A percentile compares a stretch with the other conserved stretches of the same genome.
phyloP scores from a whole-genome alignment of 2,797 vertebrate species.

The Salarias fasciatus region DNA sequence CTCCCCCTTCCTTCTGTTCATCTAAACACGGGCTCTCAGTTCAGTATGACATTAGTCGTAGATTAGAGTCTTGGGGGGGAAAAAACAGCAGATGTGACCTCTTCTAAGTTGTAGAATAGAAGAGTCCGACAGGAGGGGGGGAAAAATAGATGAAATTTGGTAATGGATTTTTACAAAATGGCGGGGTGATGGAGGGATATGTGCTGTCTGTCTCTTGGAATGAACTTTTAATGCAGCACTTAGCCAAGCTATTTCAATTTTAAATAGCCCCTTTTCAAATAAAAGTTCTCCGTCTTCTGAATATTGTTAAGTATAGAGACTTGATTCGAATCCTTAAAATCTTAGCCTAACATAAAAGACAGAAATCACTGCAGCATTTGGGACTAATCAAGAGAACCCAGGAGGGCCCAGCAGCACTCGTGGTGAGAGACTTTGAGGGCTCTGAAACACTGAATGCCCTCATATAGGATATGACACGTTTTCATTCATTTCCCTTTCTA shows the following conservation, averaged over 20 bases:
- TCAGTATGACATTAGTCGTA: conserved; percentile 78
- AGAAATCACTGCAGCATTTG: conserved; percentile 11
- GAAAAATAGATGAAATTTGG: conserved; percentile 51
- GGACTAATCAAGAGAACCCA: conserved; percentile 18
- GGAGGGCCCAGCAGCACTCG: conserved; percentile 16
- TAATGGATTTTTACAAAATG: conserved; percentile 67
- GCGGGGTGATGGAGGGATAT: conserved; percentile 55
- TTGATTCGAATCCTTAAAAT: conserved; percentile 44
- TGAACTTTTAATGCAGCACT: conserved; percentile 72
- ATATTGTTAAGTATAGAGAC: conserved; percentile 35
- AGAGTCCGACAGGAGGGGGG: conserved; percentile 26
- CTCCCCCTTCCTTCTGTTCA: conserved; percentile 58
- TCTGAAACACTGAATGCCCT: conserved; percentile 15
- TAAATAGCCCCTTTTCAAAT: conserved; percentile 57
- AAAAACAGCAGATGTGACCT: conserved; percentile 78
- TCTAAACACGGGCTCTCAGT: conserved; percentile 65
- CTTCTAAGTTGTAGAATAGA: conserved; percentile 68
- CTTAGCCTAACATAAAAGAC: conserved; percentile 27
- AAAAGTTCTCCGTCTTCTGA: conserved; percentile 42
- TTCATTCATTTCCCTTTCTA: background rate
- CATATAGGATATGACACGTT: conserved; percentile 9
- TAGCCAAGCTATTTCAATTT: conserved; percentile 67
- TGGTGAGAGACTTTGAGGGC: conserved; percentile 32
- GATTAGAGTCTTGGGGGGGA: conserved; percentile 71
- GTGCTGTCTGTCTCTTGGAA: conserved; percentile 55